A percentile compares a stretch with the other conserved stretches of the same genome.
Conservation (phyloP, 2,797 vertebrate genomes). For the Tympanoctomys barrerae region DNA sequence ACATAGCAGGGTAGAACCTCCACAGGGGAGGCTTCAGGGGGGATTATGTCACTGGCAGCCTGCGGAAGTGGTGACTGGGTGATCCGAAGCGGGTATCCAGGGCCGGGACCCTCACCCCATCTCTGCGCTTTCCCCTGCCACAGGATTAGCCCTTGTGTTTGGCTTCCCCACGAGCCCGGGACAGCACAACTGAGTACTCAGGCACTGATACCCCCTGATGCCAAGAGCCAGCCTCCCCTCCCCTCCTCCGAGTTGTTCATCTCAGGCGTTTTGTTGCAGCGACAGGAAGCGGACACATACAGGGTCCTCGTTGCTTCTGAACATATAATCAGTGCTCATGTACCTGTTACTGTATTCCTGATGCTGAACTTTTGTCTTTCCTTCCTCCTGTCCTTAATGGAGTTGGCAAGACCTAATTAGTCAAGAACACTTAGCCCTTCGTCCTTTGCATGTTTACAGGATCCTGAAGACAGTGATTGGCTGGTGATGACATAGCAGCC, state of each 20-base stretch:
- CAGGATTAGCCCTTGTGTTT: background rate
- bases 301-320: background rate
- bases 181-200: too few relatives aligned
- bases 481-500: background rate
- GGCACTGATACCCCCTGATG: background rate
- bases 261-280: background rate
- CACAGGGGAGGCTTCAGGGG: background rate
- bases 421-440: background rate
- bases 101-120: background rate
- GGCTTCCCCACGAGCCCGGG: background rate
- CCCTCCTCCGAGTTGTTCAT: background rate
- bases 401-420: background rate
- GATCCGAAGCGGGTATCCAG: background rate
- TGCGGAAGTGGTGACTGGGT: background rate
- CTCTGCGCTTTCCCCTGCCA: background rate
- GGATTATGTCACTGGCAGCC: background rate
- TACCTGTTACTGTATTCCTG: constrained; percentile 1
- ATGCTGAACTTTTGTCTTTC: background rate
- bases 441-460: background rate
- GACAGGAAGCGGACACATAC: background rate
- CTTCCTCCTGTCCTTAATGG: background rate
- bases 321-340: background rate
- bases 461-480: background rate
- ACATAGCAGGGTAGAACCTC: background rate
- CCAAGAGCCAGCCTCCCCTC: background rate